phyloP scores from a whole-genome alignment of 2,888 invertebrate genomes.

The Plutella xylostella region DNA sequence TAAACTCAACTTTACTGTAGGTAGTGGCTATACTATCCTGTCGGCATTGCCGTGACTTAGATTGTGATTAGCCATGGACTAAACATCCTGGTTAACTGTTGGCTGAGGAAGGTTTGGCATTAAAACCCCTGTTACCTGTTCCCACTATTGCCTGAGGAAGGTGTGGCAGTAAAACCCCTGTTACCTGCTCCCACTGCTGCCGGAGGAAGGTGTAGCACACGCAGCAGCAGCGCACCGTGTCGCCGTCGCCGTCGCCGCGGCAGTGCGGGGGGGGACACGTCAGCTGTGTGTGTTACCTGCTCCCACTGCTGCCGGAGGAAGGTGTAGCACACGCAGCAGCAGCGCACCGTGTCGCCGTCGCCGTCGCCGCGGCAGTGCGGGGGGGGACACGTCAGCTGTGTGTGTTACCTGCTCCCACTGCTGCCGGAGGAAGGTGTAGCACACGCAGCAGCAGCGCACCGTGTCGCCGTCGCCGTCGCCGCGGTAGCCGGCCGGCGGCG shows the following conservation, averaged over 20 bases:
- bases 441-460: constrained; percentile 85
- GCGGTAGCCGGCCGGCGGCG: constrained; percentile 83
- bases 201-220: constrained; percentile 88
- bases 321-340: constrained; percentile 89
- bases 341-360: constrained; percentile 69
- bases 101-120: too few species aligned
- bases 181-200: constrained; percentile 90
- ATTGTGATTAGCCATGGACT: too few species aligned
- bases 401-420: too few species aligned
- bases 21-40: too few species aligned
- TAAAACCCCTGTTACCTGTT: constrained; percentile 87
- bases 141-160: too few species aligned
- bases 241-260: constrained; percentile 72
- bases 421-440: constrained; percentile 86
- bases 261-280: constrained; percentile 86
- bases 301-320: constrained; percentile 94
- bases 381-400: too few species aligned
- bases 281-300: too few species aligned
- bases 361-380: constrained; percentile 82
- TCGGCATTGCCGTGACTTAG: too few species aligned
- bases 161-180: constrained; percentile 94
- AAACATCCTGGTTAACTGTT: too few species aligned
- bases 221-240: constrained; percentile 80
- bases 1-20: too few species aligned
- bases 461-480: constrained; percentile 52